Conservation (phyloP, 2,888 invertebrate species). For the Chesias legatella region DNA sequence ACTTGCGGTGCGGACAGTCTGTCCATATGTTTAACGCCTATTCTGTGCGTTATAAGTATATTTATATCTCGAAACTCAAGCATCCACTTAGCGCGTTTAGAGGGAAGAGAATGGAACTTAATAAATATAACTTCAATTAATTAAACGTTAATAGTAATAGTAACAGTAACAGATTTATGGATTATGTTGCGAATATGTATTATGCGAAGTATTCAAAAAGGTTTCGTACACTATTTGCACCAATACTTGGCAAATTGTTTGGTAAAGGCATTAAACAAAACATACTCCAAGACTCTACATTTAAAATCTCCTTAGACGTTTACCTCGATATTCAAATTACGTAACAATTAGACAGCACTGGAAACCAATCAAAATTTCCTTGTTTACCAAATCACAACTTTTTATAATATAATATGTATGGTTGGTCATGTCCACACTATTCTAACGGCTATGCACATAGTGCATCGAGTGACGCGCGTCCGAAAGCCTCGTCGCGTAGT, state of each 20-base stretch:
- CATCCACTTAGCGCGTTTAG: constrained; percentile 19
- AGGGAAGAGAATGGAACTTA: constrained; percentile 18
- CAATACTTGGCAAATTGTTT: too few species aligned
- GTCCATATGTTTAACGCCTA: constrained; percentile 39
- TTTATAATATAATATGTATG: constrained; percentile 22
- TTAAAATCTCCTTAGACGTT: neutral
- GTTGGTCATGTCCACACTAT: constrained; percentile 49
- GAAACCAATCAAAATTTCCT: constrained; percentile 4
- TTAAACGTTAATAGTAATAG: too few species aligned
- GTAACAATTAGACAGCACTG: neutral
- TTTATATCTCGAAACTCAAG: constrained; percentile 11
- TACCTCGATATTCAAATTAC: neutral
- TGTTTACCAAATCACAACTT: constrained; percentile 11
- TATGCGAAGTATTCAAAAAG: too few species aligned
- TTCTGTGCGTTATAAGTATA: constrained; percentile 34
- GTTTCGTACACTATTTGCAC: too few species aligned
- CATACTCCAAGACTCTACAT: too few species aligned
- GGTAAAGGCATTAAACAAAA: too few species aligned
- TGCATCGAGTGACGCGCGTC: constrained; percentile 54
- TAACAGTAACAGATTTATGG: too few species aligned
- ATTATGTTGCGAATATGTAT: too few species aligned
- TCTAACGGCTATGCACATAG: constrained; percentile 61
- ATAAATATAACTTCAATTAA: constrained; percentile 20
- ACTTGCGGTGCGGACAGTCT: constrained; percentile 30
- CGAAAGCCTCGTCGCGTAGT: constrained; percentile 42